These are phyloP conservation scores for Haliaeetus leucogaster DNA, from an alignment of 2,113 vertebrate genomes.

Conservation along the genomic window DNA sequence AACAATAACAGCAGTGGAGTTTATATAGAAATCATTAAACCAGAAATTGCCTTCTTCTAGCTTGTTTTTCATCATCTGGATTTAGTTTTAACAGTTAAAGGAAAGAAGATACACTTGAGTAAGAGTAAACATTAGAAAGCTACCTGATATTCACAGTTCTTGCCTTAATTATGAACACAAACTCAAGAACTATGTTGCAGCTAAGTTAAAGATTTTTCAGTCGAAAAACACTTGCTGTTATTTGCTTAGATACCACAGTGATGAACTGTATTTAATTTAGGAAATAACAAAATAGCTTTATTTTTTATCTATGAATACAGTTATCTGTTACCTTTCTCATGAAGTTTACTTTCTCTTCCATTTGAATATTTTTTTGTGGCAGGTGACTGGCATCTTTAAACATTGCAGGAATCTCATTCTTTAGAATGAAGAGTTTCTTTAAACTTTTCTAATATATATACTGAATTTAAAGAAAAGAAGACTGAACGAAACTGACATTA, in stretches of 20 bases:
- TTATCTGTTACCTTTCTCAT: neutral
- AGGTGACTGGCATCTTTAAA: neutral
- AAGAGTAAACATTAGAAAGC: neutral
- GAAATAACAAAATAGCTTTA: neutral
- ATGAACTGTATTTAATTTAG: neutral
- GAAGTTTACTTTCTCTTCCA: neutral
- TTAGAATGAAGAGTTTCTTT: neutral
- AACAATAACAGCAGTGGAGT: neutral
- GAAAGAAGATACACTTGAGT: neutral
- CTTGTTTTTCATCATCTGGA: neutral
- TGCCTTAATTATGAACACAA: neutral
- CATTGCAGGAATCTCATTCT: neutral
- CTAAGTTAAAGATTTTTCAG: neutral
- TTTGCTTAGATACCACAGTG: neutral
- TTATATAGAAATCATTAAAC: neutral
- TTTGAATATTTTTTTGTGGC: neutral
- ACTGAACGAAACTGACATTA: neutral
- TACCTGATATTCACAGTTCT: neutral
- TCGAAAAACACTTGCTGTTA: fast-evolving
- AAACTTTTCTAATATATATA: neutral
- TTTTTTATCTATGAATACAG: neutral
- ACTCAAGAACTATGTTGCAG: neutral
- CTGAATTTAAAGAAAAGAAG: neutral
- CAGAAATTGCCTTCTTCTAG: neutral
- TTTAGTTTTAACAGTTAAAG: neutral